These are phyloP conservation scores for Notolabrus celidotus DNA, from an alignment of 2,797 vertebrate genomes.

Conservation along the genomic window DNA sequence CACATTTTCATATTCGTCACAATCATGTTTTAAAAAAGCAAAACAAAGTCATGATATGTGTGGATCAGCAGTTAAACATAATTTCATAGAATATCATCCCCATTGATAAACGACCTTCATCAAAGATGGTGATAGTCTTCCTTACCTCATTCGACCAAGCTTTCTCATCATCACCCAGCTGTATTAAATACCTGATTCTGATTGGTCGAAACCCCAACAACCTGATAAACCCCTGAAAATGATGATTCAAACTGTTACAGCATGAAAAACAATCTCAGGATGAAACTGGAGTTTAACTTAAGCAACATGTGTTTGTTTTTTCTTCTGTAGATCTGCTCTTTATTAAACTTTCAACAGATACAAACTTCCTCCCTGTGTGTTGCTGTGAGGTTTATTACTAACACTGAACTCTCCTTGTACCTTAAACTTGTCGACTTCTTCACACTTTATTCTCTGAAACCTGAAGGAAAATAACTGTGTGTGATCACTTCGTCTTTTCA, in stretches of 20 bases:
- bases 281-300: neutral
- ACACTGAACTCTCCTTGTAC: slow-evolving; percentile 22
- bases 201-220: too few species aligned
- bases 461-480: slow-evolving; percentile 47
- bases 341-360: neutral
- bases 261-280: neutral
- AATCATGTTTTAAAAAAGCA: too few species aligned
- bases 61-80: too few species aligned
- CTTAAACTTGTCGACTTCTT: slow-evolving; percentile 23
- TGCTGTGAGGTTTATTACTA: slow-evolving; percentile 31
- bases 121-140: too few species aligned
- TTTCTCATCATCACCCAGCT: too few species aligned
- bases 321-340: neutral
- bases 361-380: slow-evolving; percentile 6
- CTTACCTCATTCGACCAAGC: too few species aligned
- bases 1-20: too few species aligned
- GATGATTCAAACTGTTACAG: neutral
- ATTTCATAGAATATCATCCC: too few species aligned
- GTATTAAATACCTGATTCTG: too few species aligned
- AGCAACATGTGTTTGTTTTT: neutral
- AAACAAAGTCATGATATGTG: too few species aligned
- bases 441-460: slow-evolving; percentile 17
- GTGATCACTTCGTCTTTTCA: slow-evolving; percentile 30
- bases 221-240: too few species aligned
- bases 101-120: too few species aligned